Conservation (phyloP, 2,113 vertebrate genomes). For the Motacilla alba region DNA sequence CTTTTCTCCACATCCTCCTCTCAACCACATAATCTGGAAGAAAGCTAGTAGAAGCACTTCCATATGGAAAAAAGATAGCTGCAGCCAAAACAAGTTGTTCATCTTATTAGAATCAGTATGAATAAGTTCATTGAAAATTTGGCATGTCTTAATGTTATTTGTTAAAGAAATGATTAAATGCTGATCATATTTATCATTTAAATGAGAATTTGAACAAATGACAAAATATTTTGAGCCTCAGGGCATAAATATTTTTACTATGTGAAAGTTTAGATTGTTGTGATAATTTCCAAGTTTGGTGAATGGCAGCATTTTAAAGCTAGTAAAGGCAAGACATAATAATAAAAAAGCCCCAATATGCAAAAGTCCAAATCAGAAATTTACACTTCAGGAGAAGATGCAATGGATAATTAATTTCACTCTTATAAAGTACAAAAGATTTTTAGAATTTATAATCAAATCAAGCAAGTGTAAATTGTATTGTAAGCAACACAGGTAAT, state of each 20-base stretch:
- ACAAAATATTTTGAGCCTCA: conserved; percentile 66
- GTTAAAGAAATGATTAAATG: conserved; percentile 50
- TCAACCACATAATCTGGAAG: conserved; percentile 73
- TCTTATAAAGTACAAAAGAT: background rate
- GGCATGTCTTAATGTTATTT: conserved; percentile 62
- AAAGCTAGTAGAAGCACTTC: conserved; percentile 73
- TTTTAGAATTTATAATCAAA: background rate
- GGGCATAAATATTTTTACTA: conserved; percentile 53
- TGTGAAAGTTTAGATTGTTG: conserved; percentile 42
- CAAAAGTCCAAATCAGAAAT: background rate
- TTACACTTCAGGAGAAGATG: background rate
- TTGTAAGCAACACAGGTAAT: background rate
- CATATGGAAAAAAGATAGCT: conserved; percentile 78
- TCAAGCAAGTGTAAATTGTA: background rate
- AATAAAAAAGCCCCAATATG: background rate
- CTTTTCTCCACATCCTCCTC: conserved; percentile 61
- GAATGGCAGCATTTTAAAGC: conserved; percentile 30
- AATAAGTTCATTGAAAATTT: conserved; percentile 72
- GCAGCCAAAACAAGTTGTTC: conserved; percentile 82
- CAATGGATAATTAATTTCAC: background rate
- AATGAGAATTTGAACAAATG: conserved; percentile 63
- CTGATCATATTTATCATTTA: conserved; percentile 64
- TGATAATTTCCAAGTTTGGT: conserved; percentile 41
- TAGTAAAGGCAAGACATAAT: background rate
- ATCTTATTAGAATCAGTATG: conserved; percentile 75